phyloP scores from a whole-genome alignment of 1,140 invertebrate genomes.

The Anthonomus grandis region DNA sequence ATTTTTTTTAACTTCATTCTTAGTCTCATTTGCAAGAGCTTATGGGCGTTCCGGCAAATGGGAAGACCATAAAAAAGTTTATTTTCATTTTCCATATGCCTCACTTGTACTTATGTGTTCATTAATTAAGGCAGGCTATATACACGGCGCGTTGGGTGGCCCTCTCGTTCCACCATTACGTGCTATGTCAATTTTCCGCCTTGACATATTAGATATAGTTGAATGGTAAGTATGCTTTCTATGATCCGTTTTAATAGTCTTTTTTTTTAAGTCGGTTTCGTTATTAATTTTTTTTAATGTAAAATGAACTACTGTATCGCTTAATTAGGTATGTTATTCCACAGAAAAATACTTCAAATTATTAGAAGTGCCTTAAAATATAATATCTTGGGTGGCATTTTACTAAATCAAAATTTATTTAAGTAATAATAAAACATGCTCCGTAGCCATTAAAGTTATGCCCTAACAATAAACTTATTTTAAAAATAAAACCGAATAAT shows the following conservation, averaged over 20 bases:
- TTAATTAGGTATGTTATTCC: too few species aligned
- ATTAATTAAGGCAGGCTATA: slow-evolving; percentile 24
- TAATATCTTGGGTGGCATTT: background rate
- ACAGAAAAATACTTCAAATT: too few species aligned
- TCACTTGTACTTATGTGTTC: slow-evolving; percentile 22
- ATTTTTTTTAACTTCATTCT: background rate
- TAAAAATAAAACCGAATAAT: too few species aligned
- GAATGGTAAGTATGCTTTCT: slow-evolving; percentile 17
- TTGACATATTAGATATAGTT: slow-evolving; percentile 18
- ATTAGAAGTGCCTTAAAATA: too few species aligned
- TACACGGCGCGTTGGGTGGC: slow-evolving; percentile 18
- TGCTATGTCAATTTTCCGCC: slow-evolving; percentile 26
- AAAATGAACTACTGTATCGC: too few species aligned
- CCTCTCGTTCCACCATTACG: slow-evolving; percentile 17
- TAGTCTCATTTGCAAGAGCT: slow-evolving; percentile 10
- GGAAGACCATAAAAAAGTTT: slow-evolving; percentile 17
- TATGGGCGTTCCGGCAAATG: slow-evolving; percentile 11
- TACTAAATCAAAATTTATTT: background rate
- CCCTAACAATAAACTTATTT: too few species aligned
- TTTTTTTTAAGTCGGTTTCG: slow-evolving; percentile 2
- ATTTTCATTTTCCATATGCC: slow-evolving; percentile 24
- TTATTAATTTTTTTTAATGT: slow-evolving; percentile 2
- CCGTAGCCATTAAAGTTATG: too few species aligned
- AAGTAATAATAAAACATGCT: too few species aligned
- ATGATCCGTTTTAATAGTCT: slow-evolving; percentile 12